Evolutionary conservation across 1,140 invertebrate genomes (phyloP).

Genomic region (Neelides sp.): DNA sequence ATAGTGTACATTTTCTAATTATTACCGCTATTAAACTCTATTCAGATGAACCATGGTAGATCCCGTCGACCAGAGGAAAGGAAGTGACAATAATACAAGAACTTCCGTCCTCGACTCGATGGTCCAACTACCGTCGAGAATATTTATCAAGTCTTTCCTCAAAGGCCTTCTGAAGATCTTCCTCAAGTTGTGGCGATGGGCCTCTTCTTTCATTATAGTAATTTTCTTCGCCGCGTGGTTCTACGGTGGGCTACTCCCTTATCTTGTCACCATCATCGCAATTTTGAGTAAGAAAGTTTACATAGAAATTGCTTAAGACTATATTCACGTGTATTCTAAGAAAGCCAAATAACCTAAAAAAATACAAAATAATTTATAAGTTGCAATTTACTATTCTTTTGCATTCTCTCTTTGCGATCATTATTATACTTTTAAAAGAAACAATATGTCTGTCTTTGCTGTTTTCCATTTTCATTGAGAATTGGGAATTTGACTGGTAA

Average conservation of each 20-base stretch:
- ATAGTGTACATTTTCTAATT: no score
- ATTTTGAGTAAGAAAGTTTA: slow-evolving; percentile 23
- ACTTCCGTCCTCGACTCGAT: no score
- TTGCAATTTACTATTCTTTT: not conserved
- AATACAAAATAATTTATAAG: not conserved
- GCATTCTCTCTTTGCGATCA: not conserved
- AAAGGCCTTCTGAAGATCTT: slow-evolving; percentile 21
- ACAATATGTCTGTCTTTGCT: not conserved
- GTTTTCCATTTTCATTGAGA: not conserved
- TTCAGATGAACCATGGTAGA: no score
- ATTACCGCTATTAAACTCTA: no score
- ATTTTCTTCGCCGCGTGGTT: slow-evolving; percentile 29
- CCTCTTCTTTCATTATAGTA: slow-evolving; percentile 23
- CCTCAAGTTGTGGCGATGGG: slow-evolving; percentile 24
- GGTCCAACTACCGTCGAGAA: slow-evolving; percentile 4
- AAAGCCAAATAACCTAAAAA: not conserved
- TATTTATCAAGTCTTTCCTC: slow-evolving; percentile 5
- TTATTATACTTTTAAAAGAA: not conserved
- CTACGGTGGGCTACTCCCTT: slow-evolving; percentile 27
- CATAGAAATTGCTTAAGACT: not conserved
- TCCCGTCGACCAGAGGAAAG: no score
- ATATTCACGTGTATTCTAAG: not conserved
- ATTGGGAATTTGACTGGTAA: no score
- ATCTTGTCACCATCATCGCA: slow-evolving; percentile 17
- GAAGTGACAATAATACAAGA: no score